A percentile compares a stretch with the other conserved stretches of the same genome.
These are phyloP conservation scores for Plotosus lineatus DNA, from an alignment of 2,113 vertebrate genomes.

Conservation along the genomic window DNA sequence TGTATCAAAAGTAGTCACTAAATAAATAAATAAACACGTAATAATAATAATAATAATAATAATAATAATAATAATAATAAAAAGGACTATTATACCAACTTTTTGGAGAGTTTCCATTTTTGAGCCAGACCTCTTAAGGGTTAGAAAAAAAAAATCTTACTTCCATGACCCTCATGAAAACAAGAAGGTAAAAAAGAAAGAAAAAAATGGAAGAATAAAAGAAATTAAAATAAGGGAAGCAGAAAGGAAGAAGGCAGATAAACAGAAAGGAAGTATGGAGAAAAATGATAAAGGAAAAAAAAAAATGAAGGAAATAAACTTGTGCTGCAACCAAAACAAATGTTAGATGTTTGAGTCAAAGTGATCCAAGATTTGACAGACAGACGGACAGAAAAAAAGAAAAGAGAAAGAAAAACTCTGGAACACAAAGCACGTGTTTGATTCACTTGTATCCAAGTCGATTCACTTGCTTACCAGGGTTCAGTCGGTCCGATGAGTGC, in stretches of 20 bases:
- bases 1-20: no score
- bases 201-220: background rate
- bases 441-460: background rate
- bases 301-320: no score
- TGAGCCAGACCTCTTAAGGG: no score
- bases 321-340: background rate
- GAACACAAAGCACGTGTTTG: background rate
- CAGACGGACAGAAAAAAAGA: background rate
- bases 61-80: no score
- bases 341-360: background rate
- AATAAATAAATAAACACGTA: no score
- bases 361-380: background rate
- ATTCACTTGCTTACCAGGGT: background rate
- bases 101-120: no score
- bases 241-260: background rate
- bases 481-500: background rate
- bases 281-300: no score
- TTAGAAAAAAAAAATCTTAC: no score
- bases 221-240: background rate
- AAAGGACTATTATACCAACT: no score
- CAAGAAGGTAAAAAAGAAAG: background rate
- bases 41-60: no score
- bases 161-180: background rate
- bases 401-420: background rate
- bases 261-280: background rate